Base-by-base conservation (phyloP, 2,888 invertebrate species). In the Synergus gifuensis region DNA sequence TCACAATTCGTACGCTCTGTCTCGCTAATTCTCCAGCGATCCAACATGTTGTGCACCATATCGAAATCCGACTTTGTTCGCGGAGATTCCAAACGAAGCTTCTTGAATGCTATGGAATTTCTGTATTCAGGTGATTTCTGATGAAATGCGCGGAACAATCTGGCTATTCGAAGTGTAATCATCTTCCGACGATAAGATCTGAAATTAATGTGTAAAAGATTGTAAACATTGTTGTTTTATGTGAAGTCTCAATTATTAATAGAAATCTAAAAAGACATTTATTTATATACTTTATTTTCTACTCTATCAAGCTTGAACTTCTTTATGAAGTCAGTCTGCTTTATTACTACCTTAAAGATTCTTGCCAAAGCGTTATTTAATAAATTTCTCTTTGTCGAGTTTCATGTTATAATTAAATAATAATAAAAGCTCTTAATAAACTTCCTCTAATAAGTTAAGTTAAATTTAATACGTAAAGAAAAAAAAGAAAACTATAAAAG, bases 31-130 rank as follows among this genome's bases (percentile, higher is more conserved):
- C 95, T 94, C 96, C 96, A 96, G 58, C 94, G 93, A 86, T 95
- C 96, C 67, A 89, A 81, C 40, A 88, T 94, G 28, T 94, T 94
- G 87, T 95, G 95, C 2, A 96, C 92, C 92, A 96, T 94, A 86
- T 95, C 95, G 87, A 97, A 96, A 91, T 96, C 96, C 87, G 94
- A 94, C 82, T 94, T 94, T n/a, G 95, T 94, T 84, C 94, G 94
- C 0, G 96, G 96, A 18, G 83, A 76, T 40, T 80, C 58, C 7
- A 79, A 78, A 76, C 86, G 85, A 40, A 87, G 76, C 76, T 86
- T 85, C 77, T 87, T 82, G 66, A 87, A 87, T 94, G 95, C 58
- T 7, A 14, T 22, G 14, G 0, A 44, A 18, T 67, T 46, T 2
- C 14, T 44, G 14, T 1, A 1, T 14, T 18, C 1, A 14, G 46